Percentiles rank a stretch among this genome's conserved stretches.
These are phyloP conservation scores for Camptogramma bilineatum DNA, from an alignment of 2,888 invertebrate genomes.

Conservation along the genomic window DNA sequence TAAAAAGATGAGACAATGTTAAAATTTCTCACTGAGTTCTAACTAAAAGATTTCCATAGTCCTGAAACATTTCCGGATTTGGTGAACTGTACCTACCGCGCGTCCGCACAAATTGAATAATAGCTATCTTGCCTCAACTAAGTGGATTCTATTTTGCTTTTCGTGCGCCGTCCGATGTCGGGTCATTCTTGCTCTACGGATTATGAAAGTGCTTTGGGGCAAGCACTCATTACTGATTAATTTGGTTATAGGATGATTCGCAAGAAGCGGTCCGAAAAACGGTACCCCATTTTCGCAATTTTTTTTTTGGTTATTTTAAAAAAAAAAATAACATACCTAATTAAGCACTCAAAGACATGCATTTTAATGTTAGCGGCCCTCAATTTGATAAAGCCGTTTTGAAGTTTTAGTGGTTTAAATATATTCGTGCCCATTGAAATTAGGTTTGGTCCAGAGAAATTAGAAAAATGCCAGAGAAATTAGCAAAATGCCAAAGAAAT, in stretches of 20 bases:
- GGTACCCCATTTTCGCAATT: too few relatives aligned
- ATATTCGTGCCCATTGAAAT: too few relatives aligned
- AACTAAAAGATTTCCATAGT: constrained; percentile 38
- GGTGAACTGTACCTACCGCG: constrained; percentile 46
- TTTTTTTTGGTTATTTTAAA: too few relatives aligned
- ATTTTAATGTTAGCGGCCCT: too few relatives aligned
- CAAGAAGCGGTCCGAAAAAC: too few relatives aligned
- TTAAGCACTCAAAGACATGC: too few relatives aligned
- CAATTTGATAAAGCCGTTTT: too few relatives aligned
- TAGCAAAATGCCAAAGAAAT: too few relatives aligned
- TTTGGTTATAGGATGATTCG: constrained; percentile 38
- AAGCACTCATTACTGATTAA: constrained; percentile 48
- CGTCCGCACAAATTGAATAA: constrained; percentile 78
- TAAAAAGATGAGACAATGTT: constrained; percentile 15
- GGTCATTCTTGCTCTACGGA: constrained; percentile 52
- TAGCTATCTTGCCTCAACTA: constrained; percentile 69
- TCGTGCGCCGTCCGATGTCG: constrained; percentile 60
- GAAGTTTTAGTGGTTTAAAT: too few relatives aligned
- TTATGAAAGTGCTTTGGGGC: constrained; percentile 50
- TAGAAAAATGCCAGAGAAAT: too few relatives aligned
- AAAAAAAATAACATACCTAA: too few relatives aligned
- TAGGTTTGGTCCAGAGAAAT: too few relatives aligned
- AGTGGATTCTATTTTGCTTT: constrained; percentile 77
- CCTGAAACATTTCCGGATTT: constrained; percentile 51
- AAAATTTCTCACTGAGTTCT: constrained; percentile 13